A percentile compares a stretch with the other conserved stretches of the same genome.
These are phyloP conservation scores for Rhopalosiphum padi DNA, from an alignment of 1,140 invertebrate species.

Conservation along the genomic window DNA sequence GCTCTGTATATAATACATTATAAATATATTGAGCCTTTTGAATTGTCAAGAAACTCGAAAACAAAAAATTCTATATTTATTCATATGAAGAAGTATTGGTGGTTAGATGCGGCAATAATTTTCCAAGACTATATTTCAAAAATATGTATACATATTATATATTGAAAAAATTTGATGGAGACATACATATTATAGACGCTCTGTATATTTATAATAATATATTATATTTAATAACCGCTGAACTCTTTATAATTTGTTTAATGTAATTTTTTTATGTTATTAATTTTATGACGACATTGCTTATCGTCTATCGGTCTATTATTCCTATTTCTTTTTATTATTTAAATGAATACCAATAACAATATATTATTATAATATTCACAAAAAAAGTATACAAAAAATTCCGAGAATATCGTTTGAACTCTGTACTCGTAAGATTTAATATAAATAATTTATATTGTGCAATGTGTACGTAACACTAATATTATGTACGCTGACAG, in stretches of 20 bases:
- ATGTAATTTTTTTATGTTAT: slow-evolving; percentile 36
- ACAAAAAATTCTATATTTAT: neutral
- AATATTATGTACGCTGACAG: slow-evolving; percentile 25
- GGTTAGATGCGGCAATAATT: neutral
- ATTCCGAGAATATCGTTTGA: slow-evolving; percentile 21
- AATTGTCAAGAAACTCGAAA: neutral
- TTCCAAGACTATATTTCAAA: neutral
- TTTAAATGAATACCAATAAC: slow-evolving; percentile 36
- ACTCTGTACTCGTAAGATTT: slow-evolving; percentile 5
- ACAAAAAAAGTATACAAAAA: slow-evolving; percentile 6
- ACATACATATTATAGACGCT: neutral
- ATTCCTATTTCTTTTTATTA: slow-evolving; percentile 22
- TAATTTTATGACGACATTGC: slow-evolving; percentile 48
- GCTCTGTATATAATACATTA: no score
- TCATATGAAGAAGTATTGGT: neutral
- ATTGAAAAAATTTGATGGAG: neutral
- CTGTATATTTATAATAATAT: slow-evolving; percentile 17
- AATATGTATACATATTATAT: neutral
- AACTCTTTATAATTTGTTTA: slow-evolving; percentile 48
- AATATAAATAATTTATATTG: slow-evolving; percentile 30
- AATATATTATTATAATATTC: slow-evolving; percentile 39
- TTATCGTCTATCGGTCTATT: slow-evolving; percentile 37
- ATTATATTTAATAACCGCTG: slow-evolving; percentile 33
- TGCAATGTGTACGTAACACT: slow-evolving; percentile 31
- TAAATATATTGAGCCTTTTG: neutral